phyloP scores from a whole-genome alignment of 2,797 vertebrate species.

The Tragopan temminckii region DNA sequence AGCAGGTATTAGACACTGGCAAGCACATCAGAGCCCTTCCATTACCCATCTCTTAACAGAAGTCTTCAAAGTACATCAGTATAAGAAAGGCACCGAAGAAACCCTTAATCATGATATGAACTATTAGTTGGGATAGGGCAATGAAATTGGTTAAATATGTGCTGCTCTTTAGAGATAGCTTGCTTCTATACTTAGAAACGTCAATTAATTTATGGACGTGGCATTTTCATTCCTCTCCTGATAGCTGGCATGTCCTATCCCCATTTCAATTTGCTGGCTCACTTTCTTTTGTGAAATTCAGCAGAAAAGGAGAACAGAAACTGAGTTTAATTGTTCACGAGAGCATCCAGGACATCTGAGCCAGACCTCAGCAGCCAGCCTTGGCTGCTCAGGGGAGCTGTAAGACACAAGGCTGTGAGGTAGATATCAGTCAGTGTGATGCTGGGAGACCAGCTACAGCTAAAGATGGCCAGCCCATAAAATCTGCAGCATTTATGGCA shows the following conservation, averaged over 20 bases:
- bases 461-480: no score
- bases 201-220: constrained; percentile 44
- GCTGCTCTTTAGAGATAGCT: background rate
- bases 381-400: background rate
- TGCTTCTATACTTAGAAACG: constrained; percentile 48
- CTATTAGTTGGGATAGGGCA: constrained; percentile 24
- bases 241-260: background rate
- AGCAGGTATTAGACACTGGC: background rate
- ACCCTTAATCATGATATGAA: constrained; percentile 15
- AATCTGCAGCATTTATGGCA: background rate
- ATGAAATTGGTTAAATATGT: constrained; percentile 39
- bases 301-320: constrained; percentile 24
- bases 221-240: constrained; percentile 39
- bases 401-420: background rate
- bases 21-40: background rate
- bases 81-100: constrained; percentile 45
- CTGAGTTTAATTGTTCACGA: background rate
- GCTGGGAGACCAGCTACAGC: no score
- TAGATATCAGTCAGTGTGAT: constrained; percentile 2
- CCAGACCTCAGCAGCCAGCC: background rate
- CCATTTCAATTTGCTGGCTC: constrained; percentile 16
- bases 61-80: background rate
- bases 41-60: background rate
- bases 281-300: constrained; percentile 25
- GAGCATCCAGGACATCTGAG: background rate